Percentiles rank a stretch among this genome's conserved stretches.
phyloP scores from a whole-genome alignment of 2,113 vertebrate species.

The Microtus pennsylvanicus region DNA sequence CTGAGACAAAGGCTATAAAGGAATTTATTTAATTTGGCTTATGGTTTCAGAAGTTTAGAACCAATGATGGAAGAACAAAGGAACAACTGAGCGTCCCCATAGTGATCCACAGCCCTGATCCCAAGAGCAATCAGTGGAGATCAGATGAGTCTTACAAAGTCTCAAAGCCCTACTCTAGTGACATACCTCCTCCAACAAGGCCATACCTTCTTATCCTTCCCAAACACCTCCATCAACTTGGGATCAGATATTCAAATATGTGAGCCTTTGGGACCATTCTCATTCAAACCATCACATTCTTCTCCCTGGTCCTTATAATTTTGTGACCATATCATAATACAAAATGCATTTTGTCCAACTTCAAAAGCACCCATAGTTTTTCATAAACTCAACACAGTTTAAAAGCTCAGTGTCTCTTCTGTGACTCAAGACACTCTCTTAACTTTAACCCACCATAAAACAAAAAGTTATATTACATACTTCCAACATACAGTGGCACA shows the following conservation, averaged over 20 bases:
- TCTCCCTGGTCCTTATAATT: not conserved
- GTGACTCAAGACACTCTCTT: not conserved
- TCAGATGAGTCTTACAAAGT: not conserved
- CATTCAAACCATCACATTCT: not conserved
- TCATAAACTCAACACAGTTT: not conserved
- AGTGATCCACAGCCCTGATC: not conserved
- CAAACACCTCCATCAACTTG: not conserved
- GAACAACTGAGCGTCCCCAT: not conserved
- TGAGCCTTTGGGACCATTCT: not conserved
- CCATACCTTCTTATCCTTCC: not conserved
- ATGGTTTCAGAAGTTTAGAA: not conserved
- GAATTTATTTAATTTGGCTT: not conserved
- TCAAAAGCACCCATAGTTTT: not conserved
- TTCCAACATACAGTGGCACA: not conserved
- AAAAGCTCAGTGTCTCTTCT: not conserved
- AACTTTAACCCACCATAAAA: not conserved
- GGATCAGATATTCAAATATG: not conserved
- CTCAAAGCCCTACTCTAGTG: not conserved
- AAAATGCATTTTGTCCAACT: not conserved
- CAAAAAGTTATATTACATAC: not conserved
- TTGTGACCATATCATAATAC: not conserved
- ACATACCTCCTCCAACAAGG: not conserved
- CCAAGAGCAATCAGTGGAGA: not conserved
- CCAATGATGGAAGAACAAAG: not conserved
- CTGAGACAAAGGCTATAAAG: not conserved